Base-by-base conservation (phyloP, 2,113 vertebrate genomes). In the Platichthys stellatus region DNA sequence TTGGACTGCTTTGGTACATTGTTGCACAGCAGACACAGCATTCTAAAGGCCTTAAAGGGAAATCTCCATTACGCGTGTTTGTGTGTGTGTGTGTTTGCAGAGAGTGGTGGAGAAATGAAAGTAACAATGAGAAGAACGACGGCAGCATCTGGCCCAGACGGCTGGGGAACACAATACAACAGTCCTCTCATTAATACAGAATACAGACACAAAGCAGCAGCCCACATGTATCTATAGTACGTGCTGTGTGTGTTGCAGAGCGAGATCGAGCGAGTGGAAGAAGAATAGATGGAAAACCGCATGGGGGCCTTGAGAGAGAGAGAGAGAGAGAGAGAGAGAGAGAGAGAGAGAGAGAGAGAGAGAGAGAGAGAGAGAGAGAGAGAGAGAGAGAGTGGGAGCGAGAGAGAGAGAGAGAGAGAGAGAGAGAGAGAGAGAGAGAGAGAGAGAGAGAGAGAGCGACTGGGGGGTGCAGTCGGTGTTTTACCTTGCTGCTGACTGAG, bases 161-260 rank as follows among this genome's bases (percentile, higher is more conserved):
- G 83, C 84, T 82, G 69, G 80, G 85, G 85, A 90, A 84, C 82
- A 88, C 81, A 83, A 79, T 86, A 84, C 83, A 88, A 84, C 87
- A 75, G 83, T 73, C 74, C 69, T 86, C 84, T 92, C 87, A 90
- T 91, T 91, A 90, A 89, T 88, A 88, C 83, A 80, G 74, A 87
- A 86, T 77, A 85, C 82, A 81, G 78, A 85, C 81, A 83, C 84
- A 64, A 72, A 75, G 80, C 89, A 72, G 82, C 76, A 69, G 82
- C 85, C 81, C 85, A 85, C 86, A 88, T 77, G 47, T 76, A 84
- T 72, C 82, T 87, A 84, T 75, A 72, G 78, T 58, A 72, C 78
- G 77, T 10, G 70, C 86, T 76, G 83, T 28, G 61, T 63, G 84
- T 64, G 72, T 73, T 78, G 64, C 80, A 78, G 69, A 86, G 78